Percentiles rank a stretch among this genome's conserved stretches.
Evolutionary conservation across 1,140 invertebrate genomes (phyloP).

Genomic region (Eurosta solidaginis): DNA sequence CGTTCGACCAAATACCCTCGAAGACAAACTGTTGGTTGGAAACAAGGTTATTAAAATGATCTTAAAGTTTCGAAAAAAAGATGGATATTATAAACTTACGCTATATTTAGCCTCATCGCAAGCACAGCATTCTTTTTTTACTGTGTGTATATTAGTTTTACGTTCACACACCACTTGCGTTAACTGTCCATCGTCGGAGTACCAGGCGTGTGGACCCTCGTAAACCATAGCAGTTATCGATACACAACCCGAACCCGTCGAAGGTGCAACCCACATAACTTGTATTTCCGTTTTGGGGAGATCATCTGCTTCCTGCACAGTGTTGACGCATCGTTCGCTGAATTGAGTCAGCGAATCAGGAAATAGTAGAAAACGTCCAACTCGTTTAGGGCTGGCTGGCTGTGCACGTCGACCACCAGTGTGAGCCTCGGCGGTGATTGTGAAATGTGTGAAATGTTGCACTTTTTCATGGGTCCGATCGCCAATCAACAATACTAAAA

Average conservation of each 20-base stretch:
- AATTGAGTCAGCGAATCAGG: conserved; percentile 77
- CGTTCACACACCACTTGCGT: conserved; percentile 82
- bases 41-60: not conserved
- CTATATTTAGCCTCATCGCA: conserved; percentile 91
- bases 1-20: conserved; percentile 94
- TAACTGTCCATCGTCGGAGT: conserved; percentile 84
- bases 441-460: conserved; percentile 82
- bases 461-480: conserved; percentile 72
- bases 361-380: conserved; percentile 81
- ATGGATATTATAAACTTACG: conserved; percentile 62
- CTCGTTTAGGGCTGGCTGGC: conserved; percentile 60
- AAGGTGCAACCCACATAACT: conserved; percentile 89
- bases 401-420: conserved; percentile 62
- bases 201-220: conserved; percentile 83
- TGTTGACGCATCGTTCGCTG: conserved; percentile 86
- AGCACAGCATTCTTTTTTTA: conserved; percentile 77
- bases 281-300: conserved; percentile 84
- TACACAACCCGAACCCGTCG: conserved; percentile 82
- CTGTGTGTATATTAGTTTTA: conserved; percentile 57
- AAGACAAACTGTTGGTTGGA: conserved; percentile 77
- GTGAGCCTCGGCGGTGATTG: conserved; percentile 75
- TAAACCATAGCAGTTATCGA: conserved; percentile 82
- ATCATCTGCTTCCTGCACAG: conserved; percentile 77
- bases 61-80: not conserved
- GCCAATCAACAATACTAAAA: conserved; percentile 74